Percentiles rank a stretch among this genome's conserved stretches.
Evolutionary conservation across 2,888 invertebrate genomes (phyloP).

Genomic region (Scaptomyza tumidula): DNA sequence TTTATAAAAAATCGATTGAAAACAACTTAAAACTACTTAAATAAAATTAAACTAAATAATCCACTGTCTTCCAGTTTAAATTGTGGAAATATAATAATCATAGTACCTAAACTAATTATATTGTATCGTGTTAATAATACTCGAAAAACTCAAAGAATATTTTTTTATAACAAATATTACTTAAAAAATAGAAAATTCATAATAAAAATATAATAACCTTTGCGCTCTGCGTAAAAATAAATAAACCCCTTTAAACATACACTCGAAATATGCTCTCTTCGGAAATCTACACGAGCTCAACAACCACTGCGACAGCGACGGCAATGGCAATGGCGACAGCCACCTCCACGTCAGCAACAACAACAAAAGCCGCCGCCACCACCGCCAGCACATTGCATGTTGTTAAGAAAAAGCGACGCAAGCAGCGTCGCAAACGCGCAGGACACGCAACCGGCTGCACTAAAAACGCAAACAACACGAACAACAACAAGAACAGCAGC

Average conservation of each 20-base stretch:
- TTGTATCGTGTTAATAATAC: neutral
- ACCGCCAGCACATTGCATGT: slow-evolving; percentile 56
- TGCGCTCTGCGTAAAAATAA: slow-evolving; percentile 12
- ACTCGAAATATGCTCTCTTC: slow-evolving; percentile 69
- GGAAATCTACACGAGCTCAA: slow-evolving; percentile 59
- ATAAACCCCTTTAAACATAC: slow-evolving; percentile 24
- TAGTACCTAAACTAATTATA: slow-evolving; percentile 17
- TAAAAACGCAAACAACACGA: slow-evolving; percentile 11
- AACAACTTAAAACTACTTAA: slow-evolving; percentile 3
- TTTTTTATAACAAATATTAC: slow-evolving; percentile 1
- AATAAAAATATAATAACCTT: neutral
- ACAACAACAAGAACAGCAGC: slow-evolving; percentile 5
- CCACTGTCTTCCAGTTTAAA: slow-evolving; percentile 45
- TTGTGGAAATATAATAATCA: slow-evolving; percentile 16
- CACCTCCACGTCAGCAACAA: slow-evolving; percentile 35
- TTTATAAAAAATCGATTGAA: slow-evolving; percentile 2
- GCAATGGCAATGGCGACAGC: slow-evolving; percentile 40
- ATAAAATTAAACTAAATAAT: slow-evolving; percentile 17
- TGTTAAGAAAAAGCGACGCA: slow-evolving; percentile 69
- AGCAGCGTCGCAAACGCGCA: slow-evolving; percentile 68
- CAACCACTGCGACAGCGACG: slow-evolving; percentile 48
- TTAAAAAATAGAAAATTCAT: neutral
- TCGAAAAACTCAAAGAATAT: neutral
- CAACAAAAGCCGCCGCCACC: slow-evolving; percentile 52
- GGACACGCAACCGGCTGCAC: slow-evolving; percentile 52